Evolutionary conservation across 2,888 invertebrate genomes (phyloP).

Genomic region (Platynereis dumerilii): DNA sequence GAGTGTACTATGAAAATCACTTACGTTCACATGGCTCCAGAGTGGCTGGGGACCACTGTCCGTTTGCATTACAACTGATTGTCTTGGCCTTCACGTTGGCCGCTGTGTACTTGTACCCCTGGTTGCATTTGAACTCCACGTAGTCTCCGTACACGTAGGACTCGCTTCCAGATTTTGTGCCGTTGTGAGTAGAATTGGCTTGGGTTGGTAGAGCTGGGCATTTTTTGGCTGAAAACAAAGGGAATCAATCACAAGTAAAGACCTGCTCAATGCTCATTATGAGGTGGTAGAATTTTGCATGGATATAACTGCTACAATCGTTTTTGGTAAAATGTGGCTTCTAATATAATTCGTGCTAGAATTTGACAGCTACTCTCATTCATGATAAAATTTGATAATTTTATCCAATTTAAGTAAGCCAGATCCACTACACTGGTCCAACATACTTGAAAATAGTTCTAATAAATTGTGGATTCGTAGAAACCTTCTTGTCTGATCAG

Average conservation of each 20-base stretch:
- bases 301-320: too few species aligned
- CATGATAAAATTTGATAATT: too few species aligned
- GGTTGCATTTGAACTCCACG: slow-evolving; percentile 30
- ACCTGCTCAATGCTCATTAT: background rate
- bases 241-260: too few species aligned
- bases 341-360: too few species aligned
- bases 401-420: too few species aligned
- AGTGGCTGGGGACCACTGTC: slow-evolving; percentile 27
- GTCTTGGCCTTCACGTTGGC: background rate
- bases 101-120: slow-evolving; percentile 30
- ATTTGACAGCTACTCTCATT: too few species aligned
- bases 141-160: slow-evolving; percentile 33
- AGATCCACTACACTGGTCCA: too few species aligned
- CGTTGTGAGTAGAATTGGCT: background rate
- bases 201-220: background rate
- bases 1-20: slow-evolving; percentile 9
- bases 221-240: slow-evolving; percentile 1
- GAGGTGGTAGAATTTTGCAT: too few species aligned
- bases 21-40: slow-evolving; percentile 33
- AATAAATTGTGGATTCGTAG: too few species aligned
- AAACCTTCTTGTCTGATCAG: too few species aligned
- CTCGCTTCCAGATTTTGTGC: slow-evolving; percentile 9
- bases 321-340: too few species aligned
- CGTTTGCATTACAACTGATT: slow-evolving; percentile 29
- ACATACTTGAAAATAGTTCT: too few species aligned